phyloP scores from a whole-genome alignment of 2,888 invertebrate genomes.

The Molorchus minor region DNA sequence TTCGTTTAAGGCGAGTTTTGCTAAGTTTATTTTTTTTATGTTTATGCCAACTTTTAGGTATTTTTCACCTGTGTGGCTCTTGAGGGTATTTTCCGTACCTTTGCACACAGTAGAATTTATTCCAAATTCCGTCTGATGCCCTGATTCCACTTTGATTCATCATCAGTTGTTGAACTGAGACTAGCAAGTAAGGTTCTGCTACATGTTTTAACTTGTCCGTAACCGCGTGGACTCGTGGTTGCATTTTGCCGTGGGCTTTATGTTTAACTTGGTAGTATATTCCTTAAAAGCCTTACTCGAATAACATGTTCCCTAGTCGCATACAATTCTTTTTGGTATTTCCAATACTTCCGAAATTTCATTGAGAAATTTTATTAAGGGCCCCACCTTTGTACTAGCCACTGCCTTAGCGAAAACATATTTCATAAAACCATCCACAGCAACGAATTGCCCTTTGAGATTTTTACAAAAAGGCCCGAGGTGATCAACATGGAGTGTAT shows the following conservation, averaged over 20 bases:
- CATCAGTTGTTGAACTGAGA: conserved; percentile 19
- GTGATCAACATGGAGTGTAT: conserved; percentile 46
- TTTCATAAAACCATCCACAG: conserved; percentile 51
- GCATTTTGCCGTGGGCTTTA: conserved; percentile 39
- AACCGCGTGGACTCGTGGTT: conserved; percentile 42
- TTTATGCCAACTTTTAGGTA: no score
- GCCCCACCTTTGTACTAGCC: conserved; percentile 23
- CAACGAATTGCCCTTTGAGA: conserved; percentile 39
- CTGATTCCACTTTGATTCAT: conserved; percentile 40
- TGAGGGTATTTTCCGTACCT: no score
- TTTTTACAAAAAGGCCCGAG: conserved; percentile 42
- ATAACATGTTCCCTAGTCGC: conserved; percentile 37
- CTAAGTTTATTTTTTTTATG: no score
- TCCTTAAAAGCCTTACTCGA: conserved; percentile 34
- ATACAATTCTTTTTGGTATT: conserved; percentile 33
- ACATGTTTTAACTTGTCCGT: conserved; percentile 42
- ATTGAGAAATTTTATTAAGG: conserved; percentile 26
- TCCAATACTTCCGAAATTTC: conserved; percentile 34
- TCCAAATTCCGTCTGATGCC: no score
- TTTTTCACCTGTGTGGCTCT: no score
- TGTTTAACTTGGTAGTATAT: conserved; percentile 21
- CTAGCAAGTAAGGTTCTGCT: conserved; percentile 36
- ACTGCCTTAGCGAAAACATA: conserved; percentile 48
- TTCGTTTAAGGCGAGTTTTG: no score
- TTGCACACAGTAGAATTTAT: no score